A percentile compares a stretch with the other conserved stretches of the same genome.
Conservation (phyloP, 2,888 invertebrate species). For the Lycaena phlaeas region DNA sequence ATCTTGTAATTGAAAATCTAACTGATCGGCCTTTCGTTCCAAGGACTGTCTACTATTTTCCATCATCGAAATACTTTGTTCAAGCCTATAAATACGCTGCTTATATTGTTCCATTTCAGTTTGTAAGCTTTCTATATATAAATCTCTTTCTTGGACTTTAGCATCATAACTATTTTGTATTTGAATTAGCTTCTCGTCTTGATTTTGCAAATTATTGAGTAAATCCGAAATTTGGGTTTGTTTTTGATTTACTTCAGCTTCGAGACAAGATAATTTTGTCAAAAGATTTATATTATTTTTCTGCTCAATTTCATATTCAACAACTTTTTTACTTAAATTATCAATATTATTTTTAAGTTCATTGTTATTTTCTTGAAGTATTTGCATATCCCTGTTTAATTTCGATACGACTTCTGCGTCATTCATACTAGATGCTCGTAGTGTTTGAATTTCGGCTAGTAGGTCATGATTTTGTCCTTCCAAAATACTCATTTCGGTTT, state of each 20-base stretch:
- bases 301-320: slow-evolving; percentile 53
- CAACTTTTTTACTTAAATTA: slow-evolving; percentile 48
- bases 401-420: slow-evolving; percentile 35
- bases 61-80: slow-evolving; percentile 76
- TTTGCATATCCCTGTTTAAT: slow-evolving; percentile 36
- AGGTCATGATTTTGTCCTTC: slow-evolving; percentile 27
- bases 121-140: slow-evolving; percentile 82
- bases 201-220: slow-evolving; percentile 37
- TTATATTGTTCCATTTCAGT: slow-evolving; percentile 76
- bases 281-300: slow-evolving; percentile 49
- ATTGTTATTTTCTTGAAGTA: slow-evolving; percentile 35
- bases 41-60: slow-evolving; percentile 74
- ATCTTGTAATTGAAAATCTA: slow-evolving; percentile 74
- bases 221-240: slow-evolving; percentile 46
- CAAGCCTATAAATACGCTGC: slow-evolving; percentile 75
- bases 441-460: slow-evolving; percentile 9
- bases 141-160: slow-evolving; percentile 82
- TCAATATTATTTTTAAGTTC: slow-evolving; percentile 40
- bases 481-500: slow-evolving; percentile 33
- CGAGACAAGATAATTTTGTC: slow-evolving; percentile 50
- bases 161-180: slow-evolving; percentile 71
- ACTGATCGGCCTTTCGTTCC: slow-evolving; percentile 74
- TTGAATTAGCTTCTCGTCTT: slow-evolving; percentile 48
- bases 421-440: slow-evolving; percentile 9
- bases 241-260: slow-evolving; percentile 49